Evolutionary conservation across 1,140 invertebrate genomes (phyloP).

Genomic region (Holcopasites calliopsidis): DNA sequence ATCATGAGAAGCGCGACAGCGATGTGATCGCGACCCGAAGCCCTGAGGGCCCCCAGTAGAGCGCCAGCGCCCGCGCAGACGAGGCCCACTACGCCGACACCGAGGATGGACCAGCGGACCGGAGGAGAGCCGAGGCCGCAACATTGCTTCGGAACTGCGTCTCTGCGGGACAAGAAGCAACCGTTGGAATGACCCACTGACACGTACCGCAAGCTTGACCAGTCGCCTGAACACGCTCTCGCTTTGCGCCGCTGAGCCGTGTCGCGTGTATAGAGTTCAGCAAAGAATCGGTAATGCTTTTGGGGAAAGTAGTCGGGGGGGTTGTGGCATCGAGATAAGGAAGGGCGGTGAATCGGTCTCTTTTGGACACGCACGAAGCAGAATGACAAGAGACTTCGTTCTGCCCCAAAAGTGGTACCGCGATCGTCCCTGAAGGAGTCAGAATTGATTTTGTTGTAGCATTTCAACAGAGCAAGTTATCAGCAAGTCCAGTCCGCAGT

Average conservation of each 20-base stretch:
- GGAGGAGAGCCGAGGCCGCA: constrained; percentile 77
- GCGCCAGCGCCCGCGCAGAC: constrained; percentile 77
- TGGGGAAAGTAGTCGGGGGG: too few species aligned
- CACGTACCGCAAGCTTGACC: constrained; percentile 63
- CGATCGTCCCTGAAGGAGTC: too few species aligned
- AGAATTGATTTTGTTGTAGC: not conserved
- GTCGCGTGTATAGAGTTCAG: too few species aligned
- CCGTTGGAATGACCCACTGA: constrained; percentile 72
- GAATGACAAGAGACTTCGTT: too few species aligned
- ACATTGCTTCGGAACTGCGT: constrained; percentile 78
- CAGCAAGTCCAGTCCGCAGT: not conserved
- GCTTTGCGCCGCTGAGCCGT: too few species aligned
- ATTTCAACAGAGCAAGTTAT: not conserved
- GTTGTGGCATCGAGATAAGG: too few species aligned
- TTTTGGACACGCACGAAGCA: too few species aligned
- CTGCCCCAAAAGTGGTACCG: too few species aligned
- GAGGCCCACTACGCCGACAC: constrained; percentile 76
- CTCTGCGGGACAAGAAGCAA: constrained; percentile 70
- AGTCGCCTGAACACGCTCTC: constrained; percentile 3
- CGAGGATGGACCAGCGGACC: constrained; percentile 78
- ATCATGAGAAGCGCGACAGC: constrained; percentile 78
- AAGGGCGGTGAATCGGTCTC: too few species aligned
- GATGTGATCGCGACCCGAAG: constrained; percentile 77
- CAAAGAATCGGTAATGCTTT: too few species aligned
- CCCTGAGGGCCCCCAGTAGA: constrained; percentile 76